phyloP scores from a whole-genome alignment of 2,797 vertebrate genomes.

The Poeciliopsis paucimaculata region DNA sequence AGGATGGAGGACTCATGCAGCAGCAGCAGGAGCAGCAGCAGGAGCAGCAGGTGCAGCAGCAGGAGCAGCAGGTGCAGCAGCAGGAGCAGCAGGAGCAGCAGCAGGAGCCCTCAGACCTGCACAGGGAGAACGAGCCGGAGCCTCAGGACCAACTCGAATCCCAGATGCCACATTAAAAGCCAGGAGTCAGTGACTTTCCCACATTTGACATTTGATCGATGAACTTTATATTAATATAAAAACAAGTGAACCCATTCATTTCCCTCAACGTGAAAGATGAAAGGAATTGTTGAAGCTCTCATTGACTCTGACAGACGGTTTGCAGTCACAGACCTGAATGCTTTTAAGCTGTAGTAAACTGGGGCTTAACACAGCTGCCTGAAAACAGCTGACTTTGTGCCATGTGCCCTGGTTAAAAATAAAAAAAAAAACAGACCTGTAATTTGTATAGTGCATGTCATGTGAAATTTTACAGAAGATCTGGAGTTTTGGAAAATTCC shows the following conservation, averaged over 20 bases:
- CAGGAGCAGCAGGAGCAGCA: too few relatives aligned
- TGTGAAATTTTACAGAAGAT: background rate
- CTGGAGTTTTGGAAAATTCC: background rate
- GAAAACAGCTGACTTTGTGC: background rate
- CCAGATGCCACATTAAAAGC: conserved; percentile 1
- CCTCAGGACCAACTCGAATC: conserved; percentile 21
- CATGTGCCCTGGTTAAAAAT: too few relatives aligned
- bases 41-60: conserved; percentile 23
- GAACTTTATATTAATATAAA: background rate
- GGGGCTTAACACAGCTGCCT: background rate
- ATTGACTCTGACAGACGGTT: background rate
- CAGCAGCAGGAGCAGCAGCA: conserved; percentile 6
- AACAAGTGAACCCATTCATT: conserved; percentile 6
- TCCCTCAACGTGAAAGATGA: too few relatives aligned
- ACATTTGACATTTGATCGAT: background rate
- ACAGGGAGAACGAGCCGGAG: too few relatives aligned
- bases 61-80: conserved; percentile 22
- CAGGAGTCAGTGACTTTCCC: background rate
- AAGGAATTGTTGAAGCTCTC: background rate
- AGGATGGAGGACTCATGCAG: conserved; percentile 83
- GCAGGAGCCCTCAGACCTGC: too few relatives aligned
- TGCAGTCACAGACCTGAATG: background rate
- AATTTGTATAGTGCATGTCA: background rate
- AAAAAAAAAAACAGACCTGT: background rate
- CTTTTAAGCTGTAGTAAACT: background rate